Conservation (phyloP, 2,113 vertebrate species). For the Platysteira castanea region DNA sequence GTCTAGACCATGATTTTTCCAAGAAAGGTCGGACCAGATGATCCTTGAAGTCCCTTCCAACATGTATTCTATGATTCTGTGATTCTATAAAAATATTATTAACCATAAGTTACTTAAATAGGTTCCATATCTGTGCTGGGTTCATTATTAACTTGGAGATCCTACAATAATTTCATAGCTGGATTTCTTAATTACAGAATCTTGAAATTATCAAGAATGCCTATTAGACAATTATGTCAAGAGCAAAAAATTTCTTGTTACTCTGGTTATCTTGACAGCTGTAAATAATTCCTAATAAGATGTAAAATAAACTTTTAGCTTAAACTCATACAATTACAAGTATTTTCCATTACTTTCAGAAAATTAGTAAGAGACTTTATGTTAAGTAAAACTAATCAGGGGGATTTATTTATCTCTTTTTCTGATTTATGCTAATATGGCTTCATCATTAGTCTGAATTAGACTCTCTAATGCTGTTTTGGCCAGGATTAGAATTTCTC, state of each 20-base stretch:
- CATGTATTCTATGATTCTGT: not conserved
- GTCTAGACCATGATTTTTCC: not conserved
- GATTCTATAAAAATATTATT: not conserved
- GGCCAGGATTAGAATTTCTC: constrained; percentile 41
- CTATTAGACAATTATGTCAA: not conserved
- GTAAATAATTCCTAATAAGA: not conserved
- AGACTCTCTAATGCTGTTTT: constrained; percentile 16
- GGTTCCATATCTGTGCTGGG: not conserved
- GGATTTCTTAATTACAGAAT: not conserved
- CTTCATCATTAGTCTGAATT: not conserved
- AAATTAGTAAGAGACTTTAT: not conserved
- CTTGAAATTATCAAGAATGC: not conserved
- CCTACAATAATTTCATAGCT: not conserved
- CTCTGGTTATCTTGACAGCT: not conserved
- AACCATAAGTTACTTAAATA: not conserved
- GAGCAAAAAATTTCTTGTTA: not conserved
- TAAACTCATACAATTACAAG: not conserved
- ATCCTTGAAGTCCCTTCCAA: not conserved
- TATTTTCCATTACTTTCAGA: not conserved
- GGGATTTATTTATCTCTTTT: constrained; percentile 9
- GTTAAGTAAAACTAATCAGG: not conserved
- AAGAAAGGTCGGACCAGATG: not conserved
- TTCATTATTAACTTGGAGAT: not conserved
- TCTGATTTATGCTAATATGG: constrained; percentile 11
- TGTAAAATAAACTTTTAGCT: not conserved